These are phyloP conservation scores for Rhombomys opimus DNA, from an alignment of 2,113 vertebrate genomes.

Conservation along the genomic window DNA sequence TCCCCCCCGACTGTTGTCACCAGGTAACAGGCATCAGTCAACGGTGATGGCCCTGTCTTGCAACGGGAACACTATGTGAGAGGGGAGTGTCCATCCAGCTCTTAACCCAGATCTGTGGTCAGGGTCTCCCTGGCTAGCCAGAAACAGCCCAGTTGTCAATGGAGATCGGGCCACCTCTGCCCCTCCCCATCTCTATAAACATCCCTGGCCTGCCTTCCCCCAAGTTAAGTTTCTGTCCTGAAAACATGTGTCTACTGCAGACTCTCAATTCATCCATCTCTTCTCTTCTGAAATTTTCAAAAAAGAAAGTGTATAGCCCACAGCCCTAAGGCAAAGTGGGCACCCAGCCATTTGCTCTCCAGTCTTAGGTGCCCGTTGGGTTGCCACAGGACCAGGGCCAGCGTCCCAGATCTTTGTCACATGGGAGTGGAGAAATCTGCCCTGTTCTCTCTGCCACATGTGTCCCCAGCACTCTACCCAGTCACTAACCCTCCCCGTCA, in stretches of 20 bases:
- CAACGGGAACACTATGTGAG: rapidly evolving
- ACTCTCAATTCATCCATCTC: background rate
- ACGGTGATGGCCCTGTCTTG: rapidly evolving
- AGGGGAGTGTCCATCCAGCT: background rate
- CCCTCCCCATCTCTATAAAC: background rate
- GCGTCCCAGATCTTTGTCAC: background rate
- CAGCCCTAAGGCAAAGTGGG: background rate
- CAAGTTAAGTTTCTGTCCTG: rapidly evolving
- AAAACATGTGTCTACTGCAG: background rate
- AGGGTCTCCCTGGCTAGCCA: too few relatives aligned
- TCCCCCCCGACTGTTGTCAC: background rate
- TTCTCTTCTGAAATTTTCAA: background rate
- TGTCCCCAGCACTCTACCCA: rapidly evolving
- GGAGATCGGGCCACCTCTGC: background rate
- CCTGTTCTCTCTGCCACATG: rapidly evolving
- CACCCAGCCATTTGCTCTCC: rapidly evolving
- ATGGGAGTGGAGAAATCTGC: rapidly evolving
- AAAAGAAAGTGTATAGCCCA: background rate
- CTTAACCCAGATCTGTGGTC: background rate
- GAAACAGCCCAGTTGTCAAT: background rate
- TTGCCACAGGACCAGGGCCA: rapidly evolving
- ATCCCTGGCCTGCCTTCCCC: background rate
- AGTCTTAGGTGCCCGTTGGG: background rate
- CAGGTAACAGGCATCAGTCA: background rate
- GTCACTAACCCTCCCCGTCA: rapidly evolving